Evolutionary conservation across 2,797 vertebrate species (phyloP).

Genomic region (Gephyroberyx darwinii): DNA sequence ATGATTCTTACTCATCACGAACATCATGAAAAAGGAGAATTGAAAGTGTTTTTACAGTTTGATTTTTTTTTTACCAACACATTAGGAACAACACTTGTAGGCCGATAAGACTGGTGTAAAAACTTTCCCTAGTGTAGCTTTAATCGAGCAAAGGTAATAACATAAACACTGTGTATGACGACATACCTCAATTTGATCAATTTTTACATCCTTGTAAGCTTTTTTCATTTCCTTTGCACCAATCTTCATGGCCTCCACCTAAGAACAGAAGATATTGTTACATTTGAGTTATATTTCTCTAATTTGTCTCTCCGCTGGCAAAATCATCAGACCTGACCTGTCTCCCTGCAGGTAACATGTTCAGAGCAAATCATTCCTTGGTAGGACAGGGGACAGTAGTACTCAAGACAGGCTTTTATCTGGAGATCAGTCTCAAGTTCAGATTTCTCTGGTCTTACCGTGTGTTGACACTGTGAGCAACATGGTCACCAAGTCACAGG

Average conservation of each 20-base stretch:
- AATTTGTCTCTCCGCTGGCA: background rate
- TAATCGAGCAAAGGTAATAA: background rate
- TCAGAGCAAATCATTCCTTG: too few species aligned
- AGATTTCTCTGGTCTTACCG: too few species aligned
- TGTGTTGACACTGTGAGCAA: too few species aligned
- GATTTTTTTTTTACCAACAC: background rate
- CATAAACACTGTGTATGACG: background rate
- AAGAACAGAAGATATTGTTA: constrained; percentile 43
- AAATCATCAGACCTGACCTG: too few species aligned
- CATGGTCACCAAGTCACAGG: too few species aligned
- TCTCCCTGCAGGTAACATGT: too few species aligned
- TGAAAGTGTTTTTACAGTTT: background rate
- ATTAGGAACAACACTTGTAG: background rate
- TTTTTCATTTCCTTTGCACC: constrained; percentile 99
- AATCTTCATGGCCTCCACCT: constrained; percentile 99
- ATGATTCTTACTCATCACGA: background rate
- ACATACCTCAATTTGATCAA: constrained; percentile 96
- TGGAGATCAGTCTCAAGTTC: too few species aligned
- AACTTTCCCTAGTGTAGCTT: background rate
- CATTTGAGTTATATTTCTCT: background rate
- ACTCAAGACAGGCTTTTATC: too few species aligned
- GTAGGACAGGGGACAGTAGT: too few species aligned
- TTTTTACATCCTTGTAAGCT: constrained; percentile 96
- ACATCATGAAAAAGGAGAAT: background rate
- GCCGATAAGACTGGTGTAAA: too few species aligned